Conservation (phyloP, 2,888 invertebrate species). For the Luperina testacea region DNA sequence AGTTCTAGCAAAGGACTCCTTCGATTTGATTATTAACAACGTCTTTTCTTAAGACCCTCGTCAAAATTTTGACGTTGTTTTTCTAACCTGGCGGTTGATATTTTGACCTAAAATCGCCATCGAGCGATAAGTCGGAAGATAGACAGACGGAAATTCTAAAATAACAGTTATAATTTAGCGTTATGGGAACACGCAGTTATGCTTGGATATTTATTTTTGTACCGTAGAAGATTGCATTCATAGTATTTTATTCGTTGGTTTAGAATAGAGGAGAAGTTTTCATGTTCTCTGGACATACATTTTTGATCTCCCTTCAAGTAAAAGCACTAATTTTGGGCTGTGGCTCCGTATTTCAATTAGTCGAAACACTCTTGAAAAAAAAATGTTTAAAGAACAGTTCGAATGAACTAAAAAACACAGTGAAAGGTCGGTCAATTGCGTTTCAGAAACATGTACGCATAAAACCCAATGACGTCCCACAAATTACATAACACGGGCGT, state of each 20-base stretch:
- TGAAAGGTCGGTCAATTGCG: constrained; percentile 15
- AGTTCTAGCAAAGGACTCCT: constrained; percentile 38
- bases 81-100: constrained; percentile 23
- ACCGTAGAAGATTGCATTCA: constrained; percentile 10
- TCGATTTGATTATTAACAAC: neutral
- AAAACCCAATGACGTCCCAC: neutral
- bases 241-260: constrained; percentile 8
- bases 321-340: neutral
- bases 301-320: neutral
- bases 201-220: constrained; percentile 31
- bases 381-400: constrained; percentile 10
- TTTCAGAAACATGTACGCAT: neutral
- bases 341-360: constrained; percentile 1
- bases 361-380: constrained; percentile 3
- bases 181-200: constrained; percentile 41
- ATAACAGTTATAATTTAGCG: constrained; percentile 56
- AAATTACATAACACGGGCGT: constrained; percentile 10
- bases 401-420: constrained; percentile 5
- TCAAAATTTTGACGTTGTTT: constrained; percentile 2
- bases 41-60: constrained; percentile 4
- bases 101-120: constrained; percentile 57
- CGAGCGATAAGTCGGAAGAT: constrained; percentile 38
- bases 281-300: neutral
- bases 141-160: constrained; percentile 57
- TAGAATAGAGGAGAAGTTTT: neutral